Conservation (phyloP, 2,888 invertebrate genomes). For the Mactromeris polynyma region DNA sequence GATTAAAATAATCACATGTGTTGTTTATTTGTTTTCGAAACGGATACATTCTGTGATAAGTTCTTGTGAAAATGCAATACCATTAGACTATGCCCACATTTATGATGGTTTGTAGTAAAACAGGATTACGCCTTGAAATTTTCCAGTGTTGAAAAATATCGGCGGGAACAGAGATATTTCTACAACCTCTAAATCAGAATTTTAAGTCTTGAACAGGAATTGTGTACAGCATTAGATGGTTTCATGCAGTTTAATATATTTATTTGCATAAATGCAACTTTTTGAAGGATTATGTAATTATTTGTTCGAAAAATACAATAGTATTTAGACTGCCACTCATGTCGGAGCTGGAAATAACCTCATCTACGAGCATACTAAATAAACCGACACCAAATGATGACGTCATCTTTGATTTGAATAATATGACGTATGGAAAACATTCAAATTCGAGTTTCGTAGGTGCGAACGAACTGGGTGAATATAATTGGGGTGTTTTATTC, state of each 20-base stretch:
- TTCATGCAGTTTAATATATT: background rate
- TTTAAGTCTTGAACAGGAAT: background rate
- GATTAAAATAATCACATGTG: background rate
- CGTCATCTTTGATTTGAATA: slow-evolving; percentile 4
- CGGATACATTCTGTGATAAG: too few relatives aligned
- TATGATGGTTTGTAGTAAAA: background rate
- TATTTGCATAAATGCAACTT: background rate
- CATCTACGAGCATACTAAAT: background rate
- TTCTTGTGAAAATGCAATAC: background rate
- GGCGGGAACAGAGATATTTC: background rate
- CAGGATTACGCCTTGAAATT: background rate
- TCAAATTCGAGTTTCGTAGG: slow-evolving; percentile 26
- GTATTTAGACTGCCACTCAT: background rate
- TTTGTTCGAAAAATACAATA: background rate
- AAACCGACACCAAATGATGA: background rate
- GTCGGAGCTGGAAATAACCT: slow-evolving; percentile 1
- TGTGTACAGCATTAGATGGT: background rate
- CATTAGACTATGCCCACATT: background rate
- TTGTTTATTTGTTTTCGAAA: background rate
- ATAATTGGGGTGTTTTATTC: slow-evolving; percentile 80
- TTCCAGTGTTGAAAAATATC: background rate
- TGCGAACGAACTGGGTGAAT: slow-evolving; percentile 31
- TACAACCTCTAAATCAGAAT: background rate
- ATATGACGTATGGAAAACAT: slow-evolving; percentile 5
- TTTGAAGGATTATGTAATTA: background rate